Base-by-base conservation (phyloP, 2,797 vertebrate species). In the Propithecus deckenii region DNA sequence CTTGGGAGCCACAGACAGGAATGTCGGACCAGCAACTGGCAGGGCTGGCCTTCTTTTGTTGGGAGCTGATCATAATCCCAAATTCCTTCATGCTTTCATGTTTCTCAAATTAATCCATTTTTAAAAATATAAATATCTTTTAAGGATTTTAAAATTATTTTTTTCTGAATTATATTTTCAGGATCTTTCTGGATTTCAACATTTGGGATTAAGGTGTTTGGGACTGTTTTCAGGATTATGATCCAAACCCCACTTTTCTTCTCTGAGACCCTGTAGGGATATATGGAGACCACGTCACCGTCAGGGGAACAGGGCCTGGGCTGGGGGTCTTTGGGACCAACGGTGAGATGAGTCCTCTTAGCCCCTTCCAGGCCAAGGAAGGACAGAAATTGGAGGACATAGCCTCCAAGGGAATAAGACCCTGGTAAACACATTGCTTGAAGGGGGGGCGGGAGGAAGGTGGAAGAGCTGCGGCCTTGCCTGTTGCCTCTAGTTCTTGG, bases 401-500 rank as follows among this genome's bases (percentile, higher is more conserved):
- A 38, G 32, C 35, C 38, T 90, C 79, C 18, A 2, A 3, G 8
- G 50, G 50, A 63, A 5, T 35, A 46, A 46, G 20, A 41, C 30
- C 22, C 12, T 59, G 4, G 8, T 23, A 50, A 75, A 38, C 57
- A 3, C n/a, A 5, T 9, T 25, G 50, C 14, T 79, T 2, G 28
- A 28, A 6, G 22, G 9, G 20, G 2, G 15, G 11, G 9, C 11
- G 7, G 4, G 7, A 11, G 7, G 4, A 4, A 5, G 5, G 12
- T 1, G 38, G 9, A 7, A 43, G 11, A 13, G 38, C 50, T 13
- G 1, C 4, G 35, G 41, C 28, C 23, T n/a, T 20, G 35, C 14
- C 43, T 41, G 5, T 41, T 65, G 38, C 61, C 63, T n/a, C 23
- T 5, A 20, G n/a, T 88, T 92, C 35, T 71, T 23, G 17, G 59